A percentile compares a stretch with the other conserved stretches of the same genome.
These are phyloP conservation scores for Halichoerus grypus DNA, from an alignment of 2,113 vertebrate species.

Conservation along the genomic window DNA sequence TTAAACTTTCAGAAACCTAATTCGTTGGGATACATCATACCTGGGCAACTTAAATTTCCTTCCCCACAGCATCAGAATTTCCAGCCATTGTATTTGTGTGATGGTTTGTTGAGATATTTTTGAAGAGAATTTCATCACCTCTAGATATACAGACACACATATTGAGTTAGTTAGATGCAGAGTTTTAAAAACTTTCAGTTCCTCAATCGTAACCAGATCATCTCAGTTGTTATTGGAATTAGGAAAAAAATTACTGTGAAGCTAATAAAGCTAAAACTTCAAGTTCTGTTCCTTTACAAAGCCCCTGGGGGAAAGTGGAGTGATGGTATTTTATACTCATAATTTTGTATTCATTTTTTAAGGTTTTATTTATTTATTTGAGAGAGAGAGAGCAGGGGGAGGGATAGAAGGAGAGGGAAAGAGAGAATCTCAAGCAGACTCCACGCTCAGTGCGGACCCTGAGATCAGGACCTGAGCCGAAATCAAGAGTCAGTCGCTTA, in stretches of 20 bases:
- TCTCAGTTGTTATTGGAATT: background rate
- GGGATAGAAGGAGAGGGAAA: background rate
- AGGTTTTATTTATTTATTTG: background rate
- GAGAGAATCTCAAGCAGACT: background rate
- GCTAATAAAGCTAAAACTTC: conserved; percentile 28
- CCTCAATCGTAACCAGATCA: background rate
- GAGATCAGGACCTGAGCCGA: background rate
- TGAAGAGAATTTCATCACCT: background rate
- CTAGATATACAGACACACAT: background rate
- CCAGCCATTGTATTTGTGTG: background rate
- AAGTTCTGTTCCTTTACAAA: background rate
- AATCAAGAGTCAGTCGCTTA: background rate
- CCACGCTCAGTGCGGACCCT: background rate
- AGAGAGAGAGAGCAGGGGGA: background rate
- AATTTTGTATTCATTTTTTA: background rate
- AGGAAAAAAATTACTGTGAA: background rate
- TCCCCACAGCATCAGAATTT: background rate
- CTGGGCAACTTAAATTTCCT: background rate
- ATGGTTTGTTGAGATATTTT: conserved; percentile 22
- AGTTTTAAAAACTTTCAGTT: background rate
- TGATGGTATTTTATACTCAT: background rate
- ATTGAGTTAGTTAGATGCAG: background rate
- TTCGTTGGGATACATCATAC: background rate
- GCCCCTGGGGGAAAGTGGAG: background rate
- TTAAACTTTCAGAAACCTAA: background rate